Conservation (phyloP, 2,113 vertebrate species). For the Chrysochloris asiatica region DNA sequence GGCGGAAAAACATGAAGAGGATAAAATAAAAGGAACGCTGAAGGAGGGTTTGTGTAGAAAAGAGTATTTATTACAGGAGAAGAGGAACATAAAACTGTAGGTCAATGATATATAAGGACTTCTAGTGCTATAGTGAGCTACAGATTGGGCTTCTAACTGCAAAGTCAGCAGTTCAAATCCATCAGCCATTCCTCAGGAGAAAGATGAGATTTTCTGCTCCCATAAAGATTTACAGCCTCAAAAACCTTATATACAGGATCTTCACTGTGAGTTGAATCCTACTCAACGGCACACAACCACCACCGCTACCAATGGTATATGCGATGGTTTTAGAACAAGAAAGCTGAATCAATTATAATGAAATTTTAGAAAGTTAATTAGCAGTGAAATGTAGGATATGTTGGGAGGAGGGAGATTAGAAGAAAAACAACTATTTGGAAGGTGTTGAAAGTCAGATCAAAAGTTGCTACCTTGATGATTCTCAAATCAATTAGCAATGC, state of each 20-base stretch:
- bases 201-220: too few species aligned
- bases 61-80: background rate
- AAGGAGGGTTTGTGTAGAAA: background rate
- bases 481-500: background rate
- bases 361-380: constrained; percentile 26
- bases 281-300: too few species aligned
- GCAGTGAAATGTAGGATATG: background rate
- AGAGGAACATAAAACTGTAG: background rate
- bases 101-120: too few species aligned
- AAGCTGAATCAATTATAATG: constrained; percentile 4
- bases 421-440: background rate
- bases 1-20: background rate
- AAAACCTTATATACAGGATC: too few species aligned
- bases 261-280: too few species aligned
- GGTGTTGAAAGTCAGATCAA: background rate
- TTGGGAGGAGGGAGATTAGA: background rate
- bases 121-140: too few species aligned
- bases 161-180: too few species aligned
- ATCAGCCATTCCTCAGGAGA: too few species aligned
- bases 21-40: background rate
- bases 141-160: too few species aligned
- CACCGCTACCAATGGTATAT: too few species aligned
- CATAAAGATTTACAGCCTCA: too few species aligned
- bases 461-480: background rate
- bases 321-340: constrained; percentile 1